Percentiles rank a stretch among this genome's conserved stretches.
phyloP scores from a whole-genome alignment of 2,113 vertebrate species.

The Balaeniceps rex region DNA sequence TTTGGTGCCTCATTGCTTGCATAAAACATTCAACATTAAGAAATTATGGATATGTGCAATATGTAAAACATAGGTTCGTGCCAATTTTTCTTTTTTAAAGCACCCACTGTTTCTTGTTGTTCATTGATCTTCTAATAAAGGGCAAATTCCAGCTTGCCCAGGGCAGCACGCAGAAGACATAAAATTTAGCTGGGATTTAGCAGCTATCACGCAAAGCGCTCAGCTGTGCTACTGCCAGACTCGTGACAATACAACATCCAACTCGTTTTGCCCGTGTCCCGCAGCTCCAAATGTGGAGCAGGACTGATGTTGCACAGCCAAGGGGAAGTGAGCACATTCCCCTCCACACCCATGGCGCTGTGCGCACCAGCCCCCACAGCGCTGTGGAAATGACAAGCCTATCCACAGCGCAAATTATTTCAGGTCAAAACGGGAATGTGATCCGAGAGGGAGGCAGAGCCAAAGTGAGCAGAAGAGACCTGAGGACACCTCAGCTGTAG shows the following conservation, averaged over 20 bases:
- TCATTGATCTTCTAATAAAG: neutral
- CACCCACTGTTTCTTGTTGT: neutral
- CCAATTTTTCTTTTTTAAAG: neutral
- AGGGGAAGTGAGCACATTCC: neutral
- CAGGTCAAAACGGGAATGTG: neutral
- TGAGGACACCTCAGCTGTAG: neutral
- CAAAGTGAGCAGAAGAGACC: neutral
- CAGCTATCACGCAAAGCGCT: neutral
- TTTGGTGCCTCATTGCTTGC: neutral
- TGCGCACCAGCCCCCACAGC: neutral
- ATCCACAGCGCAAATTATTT: neutral
- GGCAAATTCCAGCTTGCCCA: neutral
- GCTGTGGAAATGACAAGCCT: neutral
- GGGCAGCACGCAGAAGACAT: neutral
- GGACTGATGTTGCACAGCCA: neutral
- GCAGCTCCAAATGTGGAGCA: neutral
- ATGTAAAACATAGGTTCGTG: neutral
- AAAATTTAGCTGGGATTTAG: neutral
- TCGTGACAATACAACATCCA: neutral
- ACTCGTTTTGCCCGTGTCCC: neutral
- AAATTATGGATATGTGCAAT: neutral
- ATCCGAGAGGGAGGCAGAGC: neutral
- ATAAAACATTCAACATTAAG: slow-evolving; percentile 6
- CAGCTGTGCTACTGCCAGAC: neutral
- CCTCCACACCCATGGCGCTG: neutral